A percentile compares a stretch with the other conserved stretches of the same genome.
Evolutionary conservation across 64 coral and sea anemone genomes (phyloP).

Genomic region (Porites australiensis): DNA sequence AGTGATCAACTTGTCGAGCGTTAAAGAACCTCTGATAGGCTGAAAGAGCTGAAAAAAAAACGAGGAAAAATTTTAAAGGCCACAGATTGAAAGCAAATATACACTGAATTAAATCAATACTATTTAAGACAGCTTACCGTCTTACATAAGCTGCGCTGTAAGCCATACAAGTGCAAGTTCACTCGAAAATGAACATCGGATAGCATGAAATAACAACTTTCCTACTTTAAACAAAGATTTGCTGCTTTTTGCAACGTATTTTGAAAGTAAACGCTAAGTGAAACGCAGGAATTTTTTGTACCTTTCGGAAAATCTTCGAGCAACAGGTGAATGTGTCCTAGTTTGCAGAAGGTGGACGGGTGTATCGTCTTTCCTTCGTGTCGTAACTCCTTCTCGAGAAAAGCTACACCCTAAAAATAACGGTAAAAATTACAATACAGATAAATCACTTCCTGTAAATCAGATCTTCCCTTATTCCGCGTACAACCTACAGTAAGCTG

Average conservation of each 20-base stretch:
- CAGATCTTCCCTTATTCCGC: not conserved
- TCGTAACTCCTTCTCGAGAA: slow-evolving; percentile 84
- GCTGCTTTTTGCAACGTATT: not conserved
- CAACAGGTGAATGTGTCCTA: slow-evolving; percentile 93
- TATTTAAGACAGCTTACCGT: not conserved
- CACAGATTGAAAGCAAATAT: not conserved
- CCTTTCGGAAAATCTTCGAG: slow-evolving; percentile 92
- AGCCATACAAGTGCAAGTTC: not conserved
- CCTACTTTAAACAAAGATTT: not conserved
- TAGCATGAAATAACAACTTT: no score
- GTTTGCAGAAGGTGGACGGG: slow-evolving; percentile 86
- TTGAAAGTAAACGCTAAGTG: not conserved
- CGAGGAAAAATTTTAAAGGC: not conserved
- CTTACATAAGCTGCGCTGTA: not conserved
- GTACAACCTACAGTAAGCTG: not conserved
- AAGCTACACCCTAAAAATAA: slow-evolving; percentile 75
- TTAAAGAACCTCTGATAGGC: slow-evolving; percentile 78
- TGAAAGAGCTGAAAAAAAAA: slow-evolving; percentile 60
- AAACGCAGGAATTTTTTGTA: slow-evolving; percentile 21
- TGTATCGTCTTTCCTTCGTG: slow-evolving; percentile 67
- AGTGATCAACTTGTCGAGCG: slow-evolving; percentile 69
- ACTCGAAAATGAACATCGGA: no score
- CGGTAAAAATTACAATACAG: not conserved
- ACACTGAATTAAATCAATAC: not conserved
- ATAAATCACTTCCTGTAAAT: not conserved